Conservation (phyloP, 2,888 invertebrate genomes). For the Ichneumoninae sp. region DNA sequence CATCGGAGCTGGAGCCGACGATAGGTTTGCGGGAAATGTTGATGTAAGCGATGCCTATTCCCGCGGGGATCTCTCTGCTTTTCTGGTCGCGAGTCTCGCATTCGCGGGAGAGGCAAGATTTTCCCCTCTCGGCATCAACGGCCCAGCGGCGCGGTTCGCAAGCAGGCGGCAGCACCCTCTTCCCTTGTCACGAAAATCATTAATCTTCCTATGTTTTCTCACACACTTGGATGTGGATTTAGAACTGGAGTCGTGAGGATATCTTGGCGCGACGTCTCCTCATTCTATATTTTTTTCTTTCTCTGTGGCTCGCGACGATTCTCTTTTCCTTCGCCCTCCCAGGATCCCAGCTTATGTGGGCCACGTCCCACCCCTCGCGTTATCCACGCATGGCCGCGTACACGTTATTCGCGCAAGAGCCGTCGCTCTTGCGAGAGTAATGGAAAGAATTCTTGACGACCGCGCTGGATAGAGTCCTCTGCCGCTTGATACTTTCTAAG, state of each 20-base stretch:
- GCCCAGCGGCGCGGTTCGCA: constrained; percentile 58
- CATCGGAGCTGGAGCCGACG: not conserved
- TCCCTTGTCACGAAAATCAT: constrained; percentile 83
- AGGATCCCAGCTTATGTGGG: constrained; percentile 35
- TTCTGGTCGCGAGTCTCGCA: constrained; percentile 32
- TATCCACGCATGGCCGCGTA: constrained; percentile 30
- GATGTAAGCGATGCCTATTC: constrained; percentile 17
- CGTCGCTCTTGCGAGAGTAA: constrained; percentile 4
- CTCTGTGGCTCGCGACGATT: constrained; percentile 32
- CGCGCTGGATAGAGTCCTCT: constrained; percentile 1
- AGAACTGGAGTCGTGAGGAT: constrained; percentile 80
- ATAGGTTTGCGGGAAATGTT: constrained; percentile 26
- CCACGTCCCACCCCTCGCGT: constrained; percentile 21
- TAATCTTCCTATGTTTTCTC: constrained; percentile 84
- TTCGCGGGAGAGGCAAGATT: constrained; percentile 36
- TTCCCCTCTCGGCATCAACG: constrained; percentile 53
- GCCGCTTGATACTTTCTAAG: constrained; percentile 7
- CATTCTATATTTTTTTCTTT: constrained; percentile 47
- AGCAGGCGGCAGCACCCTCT: constrained; percentile 70
- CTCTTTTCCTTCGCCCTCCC: constrained; percentile 51
- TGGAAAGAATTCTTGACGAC: constrained; percentile 11
- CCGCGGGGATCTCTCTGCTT: constrained; percentile 1
- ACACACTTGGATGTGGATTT: constrained; percentile 84
- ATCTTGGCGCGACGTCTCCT: constrained; percentile 74
- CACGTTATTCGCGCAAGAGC: constrained; percentile 10